A percentile compares a stretch with the other conserved stretches of the same genome.
Conservation (phyloP, 2,888 invertebrate genomes). For the Lordiphosa fenestrarum region DNA sequence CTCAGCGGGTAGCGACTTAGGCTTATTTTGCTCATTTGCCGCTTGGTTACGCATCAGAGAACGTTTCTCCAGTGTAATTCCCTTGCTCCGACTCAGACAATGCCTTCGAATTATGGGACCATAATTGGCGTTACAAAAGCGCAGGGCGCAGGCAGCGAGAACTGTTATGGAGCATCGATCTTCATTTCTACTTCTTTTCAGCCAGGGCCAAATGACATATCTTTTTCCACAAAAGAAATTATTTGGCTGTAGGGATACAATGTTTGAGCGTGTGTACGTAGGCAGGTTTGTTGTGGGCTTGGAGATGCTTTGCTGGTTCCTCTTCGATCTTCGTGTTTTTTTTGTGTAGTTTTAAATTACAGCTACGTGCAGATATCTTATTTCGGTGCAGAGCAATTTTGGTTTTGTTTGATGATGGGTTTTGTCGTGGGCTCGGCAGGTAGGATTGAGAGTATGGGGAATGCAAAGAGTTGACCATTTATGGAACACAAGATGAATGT, state of each 20-base stretch:
- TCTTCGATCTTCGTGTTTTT: constrained; percentile 27
- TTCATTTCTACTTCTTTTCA: constrained; percentile 47
- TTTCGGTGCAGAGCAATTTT: constrained; percentile 51
- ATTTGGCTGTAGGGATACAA: constrained; percentile 24
- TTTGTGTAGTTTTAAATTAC: constrained; percentile 66
- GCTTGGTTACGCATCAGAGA: constrained; percentile 68
- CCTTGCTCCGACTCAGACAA: constrained; percentile 51
- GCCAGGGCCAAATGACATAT: constrained; percentile 65
- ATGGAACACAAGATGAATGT: constrained; percentile 40
- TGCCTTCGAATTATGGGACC: constrained; percentile 75
- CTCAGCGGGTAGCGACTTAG: constrained; percentile 16
- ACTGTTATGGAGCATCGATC: constrained; percentile 67
- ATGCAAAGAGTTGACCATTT: constrained; percentile 39
- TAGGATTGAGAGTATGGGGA: constrained; percentile 2
- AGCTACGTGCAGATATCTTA: constrained; percentile 73
- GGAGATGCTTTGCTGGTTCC: constrained; percentile 34
- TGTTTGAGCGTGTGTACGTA: constrained; percentile 20
- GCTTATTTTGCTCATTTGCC: constrained; percentile 67
- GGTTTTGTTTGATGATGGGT: constrained; percentile 8
- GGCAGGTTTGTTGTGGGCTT: constrained; percentile 33
- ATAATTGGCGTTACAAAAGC: constrained; percentile 78
- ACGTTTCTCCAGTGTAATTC: constrained; percentile 29
- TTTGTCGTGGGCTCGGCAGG: background rate
- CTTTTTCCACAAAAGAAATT: constrained; percentile 56
- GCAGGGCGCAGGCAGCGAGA: constrained; percentile 30